These are phyloP conservation scores for Mylabris phalerata DNA, from an alignment of 1,140 invertebrate genomes.

Conservation along the genomic window DNA sequence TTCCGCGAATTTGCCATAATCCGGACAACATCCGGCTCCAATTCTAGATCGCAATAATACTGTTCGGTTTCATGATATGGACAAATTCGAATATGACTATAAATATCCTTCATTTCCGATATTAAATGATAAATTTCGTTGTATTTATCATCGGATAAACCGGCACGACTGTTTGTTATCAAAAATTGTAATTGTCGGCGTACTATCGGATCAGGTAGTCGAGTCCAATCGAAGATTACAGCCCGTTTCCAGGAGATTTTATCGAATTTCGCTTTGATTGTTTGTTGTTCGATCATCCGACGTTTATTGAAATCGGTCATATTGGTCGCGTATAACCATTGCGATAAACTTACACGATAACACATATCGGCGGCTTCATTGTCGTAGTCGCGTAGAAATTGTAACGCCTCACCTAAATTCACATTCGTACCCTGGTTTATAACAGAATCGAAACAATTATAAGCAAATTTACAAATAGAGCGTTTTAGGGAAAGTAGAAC, in stretches of 20 bases:
- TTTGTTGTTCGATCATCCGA: constrained; percentile 65
- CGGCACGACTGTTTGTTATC: constrained; percentile 61
- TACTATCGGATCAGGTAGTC: constrained; percentile 58
- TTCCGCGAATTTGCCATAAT: constrained; percentile 66
- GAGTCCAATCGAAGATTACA: constrained; percentile 57
- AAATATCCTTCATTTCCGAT: constrained; percentile 73
- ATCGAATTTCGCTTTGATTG: constrained; percentile 63
- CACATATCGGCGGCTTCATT: constrained; percentile 64
- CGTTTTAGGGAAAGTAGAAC: constrained; percentile 11
- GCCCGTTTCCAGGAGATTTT: constrained; percentile 66
- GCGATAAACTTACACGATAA: constrained; percentile 57
- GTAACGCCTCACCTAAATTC: constrained; percentile 59
- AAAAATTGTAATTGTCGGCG: constrained; percentile 66
- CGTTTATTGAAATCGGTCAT: constrained; percentile 64
- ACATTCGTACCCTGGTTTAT: constrained; percentile 57
- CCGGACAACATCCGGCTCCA: constrained; percentile 55
- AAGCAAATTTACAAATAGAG: constrained; percentile 1
- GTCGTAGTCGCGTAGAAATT: constrained; percentile 67
- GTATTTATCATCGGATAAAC: constrained; percentile 67
- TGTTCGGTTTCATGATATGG: constrained; percentile 48
- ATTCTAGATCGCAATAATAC: constrained; percentile 57
- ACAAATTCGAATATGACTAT: constrained; percentile 64
- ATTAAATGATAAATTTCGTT: constrained; percentile 66
- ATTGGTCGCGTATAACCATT: constrained; percentile 75
- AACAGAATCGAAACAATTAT: neutral